Evolutionary conservation across 2,113 vertebrate species (phyloP).

Genomic region (Pterocles orientalis): DNA sequence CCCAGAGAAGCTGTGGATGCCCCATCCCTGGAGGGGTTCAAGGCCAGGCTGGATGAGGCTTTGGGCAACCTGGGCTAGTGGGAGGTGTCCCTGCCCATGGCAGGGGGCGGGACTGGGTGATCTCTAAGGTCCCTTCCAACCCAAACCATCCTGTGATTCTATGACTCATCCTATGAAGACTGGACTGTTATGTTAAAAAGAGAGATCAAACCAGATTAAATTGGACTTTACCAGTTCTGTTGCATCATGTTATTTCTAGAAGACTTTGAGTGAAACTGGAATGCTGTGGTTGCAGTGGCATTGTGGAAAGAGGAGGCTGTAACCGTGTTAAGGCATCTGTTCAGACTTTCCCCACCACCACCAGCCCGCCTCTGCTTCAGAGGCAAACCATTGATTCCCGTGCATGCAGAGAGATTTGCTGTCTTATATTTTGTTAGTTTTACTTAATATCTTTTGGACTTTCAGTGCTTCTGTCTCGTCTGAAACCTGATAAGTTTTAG

Average conservation of each 20-base stretch:
- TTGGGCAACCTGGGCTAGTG: too few relatives aligned
- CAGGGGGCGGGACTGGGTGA: too few relatives aligned
- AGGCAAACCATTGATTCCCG: neutral
- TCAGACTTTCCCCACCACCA: rapidly evolving
- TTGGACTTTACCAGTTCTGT: neutral
- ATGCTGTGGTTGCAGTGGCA: neutral
- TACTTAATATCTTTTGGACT: neutral
- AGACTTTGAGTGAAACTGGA: neutral
- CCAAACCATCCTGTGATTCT: too few relatives aligned
- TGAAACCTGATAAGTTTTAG: neutral
- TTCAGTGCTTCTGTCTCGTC: neutral
- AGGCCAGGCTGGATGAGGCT: too few relatives aligned
- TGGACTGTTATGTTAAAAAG: neutral
- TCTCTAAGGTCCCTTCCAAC: too few relatives aligned
- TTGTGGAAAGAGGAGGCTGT: neutral
- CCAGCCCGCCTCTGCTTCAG: neutral
- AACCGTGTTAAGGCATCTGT: neutral
- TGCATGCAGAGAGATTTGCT: neutral
- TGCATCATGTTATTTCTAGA: neutral
- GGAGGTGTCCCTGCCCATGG: too few relatives aligned
- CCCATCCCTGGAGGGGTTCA: too few relatives aligned
- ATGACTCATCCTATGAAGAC: too few relatives aligned
- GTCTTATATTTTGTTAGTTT: neutral
- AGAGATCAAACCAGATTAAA: neutral
- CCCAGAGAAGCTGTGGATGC: too few relatives aligned